phyloP scores from a whole-genome alignment of 2,113 vertebrate species.

The Lates calcarifer region DNA sequence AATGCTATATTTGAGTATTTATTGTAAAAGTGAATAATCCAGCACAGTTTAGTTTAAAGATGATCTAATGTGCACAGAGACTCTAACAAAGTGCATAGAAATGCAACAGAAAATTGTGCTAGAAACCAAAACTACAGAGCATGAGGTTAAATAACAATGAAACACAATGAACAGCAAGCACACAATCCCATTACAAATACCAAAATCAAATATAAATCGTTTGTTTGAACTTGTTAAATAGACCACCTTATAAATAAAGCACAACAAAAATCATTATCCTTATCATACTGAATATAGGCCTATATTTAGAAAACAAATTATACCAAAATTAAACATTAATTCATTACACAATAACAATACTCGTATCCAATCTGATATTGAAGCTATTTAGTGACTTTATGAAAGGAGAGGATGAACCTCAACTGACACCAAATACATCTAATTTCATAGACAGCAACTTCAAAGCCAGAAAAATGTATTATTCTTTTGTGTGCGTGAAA shows the following conservation, averaged over 20 bases:
- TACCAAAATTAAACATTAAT: not conserved
- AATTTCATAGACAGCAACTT: not conserved
- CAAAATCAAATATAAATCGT: not conserved
- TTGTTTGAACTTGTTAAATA: not conserved
- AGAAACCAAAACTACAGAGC: too few species aligned
- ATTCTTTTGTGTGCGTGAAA: too few species aligned
- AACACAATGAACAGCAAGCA: too few species aligned
- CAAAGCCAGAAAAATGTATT: not conserved
- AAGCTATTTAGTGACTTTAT: not conserved
- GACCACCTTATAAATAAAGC: not conserved
- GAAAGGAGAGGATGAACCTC: not conserved
- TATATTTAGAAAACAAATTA: too few species aligned
- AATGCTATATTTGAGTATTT: too few species aligned
- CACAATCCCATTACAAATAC: too few species aligned
- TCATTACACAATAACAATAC: too few species aligned
- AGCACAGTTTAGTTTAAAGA: too few species aligned
- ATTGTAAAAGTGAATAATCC: not conserved
- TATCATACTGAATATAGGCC: not conserved
- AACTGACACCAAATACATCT: not conserved
- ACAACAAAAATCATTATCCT: not conserved
- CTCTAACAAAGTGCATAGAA: too few species aligned
- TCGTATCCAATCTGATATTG: not conserved
- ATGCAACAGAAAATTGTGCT: too few species aligned
- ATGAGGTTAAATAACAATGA: too few species aligned
- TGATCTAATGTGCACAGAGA: too few species aligned